Base-by-base conservation (phyloP, 2,113 vertebrate genomes). In the Prionailurus viverrinus region DNA sequence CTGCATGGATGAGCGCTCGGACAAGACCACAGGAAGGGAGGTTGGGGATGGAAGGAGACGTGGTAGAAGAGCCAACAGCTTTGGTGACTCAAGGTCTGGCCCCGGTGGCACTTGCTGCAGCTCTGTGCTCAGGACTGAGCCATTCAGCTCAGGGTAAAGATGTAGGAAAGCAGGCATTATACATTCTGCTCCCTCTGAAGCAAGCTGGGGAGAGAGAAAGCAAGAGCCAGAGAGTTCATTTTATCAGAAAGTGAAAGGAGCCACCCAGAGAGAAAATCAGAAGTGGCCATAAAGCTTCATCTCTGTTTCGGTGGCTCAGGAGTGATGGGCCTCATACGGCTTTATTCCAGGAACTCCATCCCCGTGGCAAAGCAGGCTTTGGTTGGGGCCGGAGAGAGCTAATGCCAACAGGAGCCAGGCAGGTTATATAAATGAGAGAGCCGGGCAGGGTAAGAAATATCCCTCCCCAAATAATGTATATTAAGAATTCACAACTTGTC, bases 401-500 rank as follows among this genome's bases (percentile, higher is more conserved):
- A 84, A 63, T 31, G 14, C n/a, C 27, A 58, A 6, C 14, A 74
- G 41, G 23, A 36, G 41, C 23, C 48, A 8, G 8, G 61, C 63
- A 79, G 36, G 55, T 53, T 39, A 48, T 53, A 18, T 6, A 65
- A 91, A 80, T 11, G 33, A 63, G 27, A 83, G 74, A 89, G 53
- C 73, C n/a, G 15, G 33, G n/a, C 27, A 63, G 25, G 48, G 48
- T 18, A 23, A 69, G 53, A 79, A 18, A 79, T 7, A 53, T 39
- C 89, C 82, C 88, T 87, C 63, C 94, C 48, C 36, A 94, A 84
- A 95, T 71, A 81, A 88, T 91, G 83, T 85, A 81, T 33, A 76
- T 89, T 39, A 94, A 68, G 55, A 69, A 92, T 65, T 85, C 65
- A 74, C 91, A 81, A 31, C 79, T 78, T 95, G 73, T 92, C 55